Evolutionary conservation across 1,140 invertebrate genomes (phyloP), one percentile per base, ranked within the genome.

Genomic region (Leptinotarsa lineolata): DNA sequence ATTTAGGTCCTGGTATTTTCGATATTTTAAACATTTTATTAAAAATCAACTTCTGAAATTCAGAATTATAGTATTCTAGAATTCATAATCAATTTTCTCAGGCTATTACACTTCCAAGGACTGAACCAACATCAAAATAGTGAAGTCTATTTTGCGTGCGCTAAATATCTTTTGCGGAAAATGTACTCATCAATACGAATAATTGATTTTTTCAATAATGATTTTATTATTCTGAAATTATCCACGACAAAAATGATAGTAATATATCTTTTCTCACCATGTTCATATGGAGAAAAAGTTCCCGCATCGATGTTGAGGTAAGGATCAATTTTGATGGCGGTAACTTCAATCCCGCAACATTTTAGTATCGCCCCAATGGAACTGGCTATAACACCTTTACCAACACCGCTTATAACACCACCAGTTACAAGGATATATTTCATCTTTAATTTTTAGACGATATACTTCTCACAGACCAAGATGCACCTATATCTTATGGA

Each of bases 221-320:
- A 21, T 21, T 61, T 61, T 61, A 61, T 16, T 61, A 61, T 21
- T 61, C 12, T 13, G 4, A 61, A 21, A 61, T 61, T 11, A 13
- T 5, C 11, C 22, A 18, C 11, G 4, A 12, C n/a, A 21, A 61
- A 20, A 61, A 61, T 61, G 0, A 61, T 16, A n/a, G 12, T 20
- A 2, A 30, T 30, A 30, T 30, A 8, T 30, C 30, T 6, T 11
- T 39, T 39, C 64, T 88, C 88, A 97, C 97, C 97, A 86, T 99
- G 97, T 85, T 99, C 97, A 85, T 97, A 99, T 0, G 97, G 97
- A 2, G 96, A 98, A 88, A 99, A 99, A 59, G 97, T 99, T 77
- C 97, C 97, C 78, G 97, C 97, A 87, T 99, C 97, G 76, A 99
- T 97, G 85, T 99, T 99, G 66, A 99, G 96, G 83, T 99, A 99